Conservation (phyloP, 2,797 vertebrate species). For the Manis crassicaudata region DNA sequence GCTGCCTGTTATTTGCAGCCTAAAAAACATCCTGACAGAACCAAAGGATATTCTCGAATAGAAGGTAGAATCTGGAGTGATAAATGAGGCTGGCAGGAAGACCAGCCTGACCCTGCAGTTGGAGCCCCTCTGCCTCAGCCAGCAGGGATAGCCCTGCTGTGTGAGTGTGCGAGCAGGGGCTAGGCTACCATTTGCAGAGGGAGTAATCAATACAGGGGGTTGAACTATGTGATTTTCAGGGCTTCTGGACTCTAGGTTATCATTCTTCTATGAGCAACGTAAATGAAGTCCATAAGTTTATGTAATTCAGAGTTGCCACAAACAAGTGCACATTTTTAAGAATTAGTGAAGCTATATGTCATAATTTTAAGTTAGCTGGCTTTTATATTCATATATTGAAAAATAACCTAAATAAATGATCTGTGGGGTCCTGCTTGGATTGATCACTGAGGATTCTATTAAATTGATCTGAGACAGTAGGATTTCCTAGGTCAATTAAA, state of each 20-base stretch:
- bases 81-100: not conserved
- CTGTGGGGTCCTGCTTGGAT: not conserved
- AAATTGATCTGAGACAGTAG: not conserved
- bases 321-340: constrained; percentile 29
- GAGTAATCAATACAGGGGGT: not conserved
- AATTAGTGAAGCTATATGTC: not conserved
- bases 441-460: not conserved
- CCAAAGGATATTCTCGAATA: not conserved
- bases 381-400: not conserved
- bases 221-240: not conserved
- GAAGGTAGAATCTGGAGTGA: not conserved
- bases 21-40: not conserved
- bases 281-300: constrained; percentile 30
- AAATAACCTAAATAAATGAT: constrained; percentile 14
- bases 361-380: not conserved
- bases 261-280: not conserved
- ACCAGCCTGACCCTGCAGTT: fast-evolving
- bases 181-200: not conserved
- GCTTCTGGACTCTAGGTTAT: not conserved
- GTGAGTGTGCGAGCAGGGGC: not conserved
- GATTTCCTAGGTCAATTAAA: not conserved
- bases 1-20: not conserved
- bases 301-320: constrained; percentile 28
- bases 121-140: not conserved
- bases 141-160: not conserved